Percentiles rank a stretch among this genome's conserved stretches.
Evolutionary conservation across 2,888 invertebrate genomes (phyloP).

Genomic region (Xestia c-nigrum): DNA sequence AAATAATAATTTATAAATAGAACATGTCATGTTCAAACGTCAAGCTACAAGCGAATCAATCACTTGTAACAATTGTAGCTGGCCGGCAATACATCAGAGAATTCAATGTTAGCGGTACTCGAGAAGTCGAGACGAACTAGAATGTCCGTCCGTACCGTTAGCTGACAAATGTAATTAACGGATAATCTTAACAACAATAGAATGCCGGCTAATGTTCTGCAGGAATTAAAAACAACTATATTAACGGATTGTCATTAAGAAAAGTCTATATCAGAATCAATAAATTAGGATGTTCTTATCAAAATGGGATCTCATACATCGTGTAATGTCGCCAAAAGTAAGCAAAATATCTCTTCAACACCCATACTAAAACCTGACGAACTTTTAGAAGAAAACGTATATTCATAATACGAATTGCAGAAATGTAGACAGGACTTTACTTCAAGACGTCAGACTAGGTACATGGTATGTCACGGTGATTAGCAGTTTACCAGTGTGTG

Average conservation of each 20-base stretch:
- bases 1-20: conserved; percentile 33
- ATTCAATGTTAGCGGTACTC: conserved; percentile 84
- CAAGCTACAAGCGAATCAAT: conserved; percentile 51
- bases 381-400: neutral
- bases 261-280: neutral
- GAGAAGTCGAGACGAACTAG: conserved; percentile 79
- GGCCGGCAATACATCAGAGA: conserved; percentile 72
- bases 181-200: conserved; percentile 73
- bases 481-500: conserved; percentile 59
- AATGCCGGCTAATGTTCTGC: conserved; percentile 63
- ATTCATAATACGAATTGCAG: neutral
- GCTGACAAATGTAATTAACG: conserved; percentile 83
- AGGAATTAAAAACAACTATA: conserved; percentile 51
- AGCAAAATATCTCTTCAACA: neutral
- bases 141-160: conserved; percentile 87
- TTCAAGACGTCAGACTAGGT: conserved; percentile 21
- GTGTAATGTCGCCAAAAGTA: neutral
- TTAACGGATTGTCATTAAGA: conserved; percentile 35
- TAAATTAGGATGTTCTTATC: neutral
- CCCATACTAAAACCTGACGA: neutral
- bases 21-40: conserved; percentile 47
- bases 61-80: conserved; percentile 60
- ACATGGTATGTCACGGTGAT: conserved; percentile 49
- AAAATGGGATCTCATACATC: neutral
- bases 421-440: conserved; percentile 20